These are phyloP conservation scores for Spodoptera littoralis DNA, from an alignment of 2,888 invertebrate species.

Conservation along the genomic window DNA sequence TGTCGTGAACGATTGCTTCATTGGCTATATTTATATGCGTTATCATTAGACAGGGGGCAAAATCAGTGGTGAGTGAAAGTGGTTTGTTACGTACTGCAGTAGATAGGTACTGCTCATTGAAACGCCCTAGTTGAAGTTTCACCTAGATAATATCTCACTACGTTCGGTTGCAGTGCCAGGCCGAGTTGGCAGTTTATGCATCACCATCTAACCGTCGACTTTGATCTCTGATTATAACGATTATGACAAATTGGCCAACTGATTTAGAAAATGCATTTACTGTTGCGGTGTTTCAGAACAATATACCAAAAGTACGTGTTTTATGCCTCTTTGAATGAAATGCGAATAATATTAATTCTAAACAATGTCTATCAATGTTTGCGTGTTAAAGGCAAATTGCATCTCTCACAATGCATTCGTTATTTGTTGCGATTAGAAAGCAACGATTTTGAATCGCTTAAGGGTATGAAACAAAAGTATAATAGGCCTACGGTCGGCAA, in stretches of 20 bases:
- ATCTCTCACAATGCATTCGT: conserved; percentile 31
- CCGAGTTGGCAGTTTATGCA: conserved; percentile 76
- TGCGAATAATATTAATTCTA: conserved; percentile 6
- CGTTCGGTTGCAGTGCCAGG: conserved; percentile 71
- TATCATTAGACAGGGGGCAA: conserved; percentile 58
- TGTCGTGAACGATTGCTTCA: conserved; percentile 1
- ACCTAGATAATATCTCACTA: conserved; percentile 76
- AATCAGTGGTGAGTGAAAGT: conserved; percentile 77
- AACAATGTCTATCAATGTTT: conserved; percentile 8
- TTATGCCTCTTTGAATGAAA: not conserved
- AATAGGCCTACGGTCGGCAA: conserved; percentile 72
- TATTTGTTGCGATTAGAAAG: conserved; percentile 78
- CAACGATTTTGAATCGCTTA: conserved; percentile 68
- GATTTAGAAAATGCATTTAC: conserved; percentile 62
- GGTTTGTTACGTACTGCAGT: conserved; percentile 68
- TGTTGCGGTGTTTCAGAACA: conserved; percentile 17
- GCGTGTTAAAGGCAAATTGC: conserved; percentile 17
- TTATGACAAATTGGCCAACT: conserved; percentile 60
- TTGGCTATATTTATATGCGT: conserved; percentile 27
- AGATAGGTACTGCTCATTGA: conserved; percentile 43
- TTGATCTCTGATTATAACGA: conserved; percentile 70
- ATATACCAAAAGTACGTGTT: no score
- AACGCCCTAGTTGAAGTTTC: conserved; percentile 78
- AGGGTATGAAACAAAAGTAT: conserved; percentile 80
- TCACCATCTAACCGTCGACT: conserved; percentile 68